Conservation (phyloP, 2,888 invertebrate species). For the Cephus pulcher region DNA sequence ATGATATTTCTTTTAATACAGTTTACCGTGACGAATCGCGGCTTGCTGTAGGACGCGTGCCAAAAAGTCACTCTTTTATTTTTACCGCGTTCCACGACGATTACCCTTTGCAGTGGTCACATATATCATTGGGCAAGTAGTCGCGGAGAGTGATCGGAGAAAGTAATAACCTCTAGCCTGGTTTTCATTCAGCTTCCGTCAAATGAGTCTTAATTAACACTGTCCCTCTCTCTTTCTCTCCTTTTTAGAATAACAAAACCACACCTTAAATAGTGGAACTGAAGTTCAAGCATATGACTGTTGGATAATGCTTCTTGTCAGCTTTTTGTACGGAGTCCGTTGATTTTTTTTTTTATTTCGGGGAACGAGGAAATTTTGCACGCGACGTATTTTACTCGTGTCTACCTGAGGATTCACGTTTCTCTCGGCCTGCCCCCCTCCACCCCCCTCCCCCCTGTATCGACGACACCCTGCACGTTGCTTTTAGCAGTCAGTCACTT, state of each 20-base stretch:
- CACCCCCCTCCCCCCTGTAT: neutral
- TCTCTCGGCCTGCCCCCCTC: too few relatives aligned
- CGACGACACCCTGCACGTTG: constrained; percentile 20
- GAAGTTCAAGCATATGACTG: neutral
- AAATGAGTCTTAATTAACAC: neutral
- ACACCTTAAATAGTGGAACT: neutral
- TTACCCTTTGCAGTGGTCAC: neutral
- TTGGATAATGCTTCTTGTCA: neutral
- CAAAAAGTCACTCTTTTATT: neutral
- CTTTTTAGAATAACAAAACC: neutral
- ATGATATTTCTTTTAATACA: neutral
- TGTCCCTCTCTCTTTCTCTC: neutral
- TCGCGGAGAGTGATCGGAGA: neutral
- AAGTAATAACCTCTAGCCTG: neutral
- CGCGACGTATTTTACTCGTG: neutral
- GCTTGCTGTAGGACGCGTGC: neutral
- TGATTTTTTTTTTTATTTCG: neutral
- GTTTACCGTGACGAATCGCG: neutral
- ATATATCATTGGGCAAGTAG: neutral
- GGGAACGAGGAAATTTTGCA: neutral
- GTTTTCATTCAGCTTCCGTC: neutral
- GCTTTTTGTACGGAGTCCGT: neutral
- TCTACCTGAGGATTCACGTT: neutral
- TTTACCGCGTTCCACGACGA: neutral
- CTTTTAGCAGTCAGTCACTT: constrained; percentile 7